These are phyloP conservation scores for Pseudorhombus dupliciocellatus DNA, from an alignment of 2,113 vertebrate genomes.

Conservation along the genomic window DNA sequence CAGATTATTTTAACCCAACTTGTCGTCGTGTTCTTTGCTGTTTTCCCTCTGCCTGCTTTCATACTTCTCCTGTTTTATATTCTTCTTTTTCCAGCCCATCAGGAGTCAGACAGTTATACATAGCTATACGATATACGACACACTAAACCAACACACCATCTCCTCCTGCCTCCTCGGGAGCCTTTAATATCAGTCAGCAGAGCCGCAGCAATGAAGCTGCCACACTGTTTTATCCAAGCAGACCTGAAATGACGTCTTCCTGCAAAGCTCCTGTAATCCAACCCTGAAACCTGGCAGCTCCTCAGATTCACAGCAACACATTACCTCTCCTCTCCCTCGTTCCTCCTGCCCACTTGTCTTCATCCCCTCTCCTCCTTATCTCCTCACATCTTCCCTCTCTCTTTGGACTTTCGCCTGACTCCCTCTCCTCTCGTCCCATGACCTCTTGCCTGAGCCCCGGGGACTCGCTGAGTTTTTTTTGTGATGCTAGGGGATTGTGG, in stretches of 20 bases:
- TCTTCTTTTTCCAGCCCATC: background rate
- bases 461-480: constrained; percentile 56
- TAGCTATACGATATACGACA: background rate
- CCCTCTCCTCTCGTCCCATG: constrained; percentile 27
- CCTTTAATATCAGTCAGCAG: constrained; percentile 59
- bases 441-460: constrained; percentile 58
- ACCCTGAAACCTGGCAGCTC: constrained; percentile 51
- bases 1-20: no score
- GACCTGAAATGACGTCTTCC: constrained; percentile 48
- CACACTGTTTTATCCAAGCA: constrained; percentile 60
- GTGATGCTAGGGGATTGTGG: constrained; percentile 54
- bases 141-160: constrained; percentile 26
- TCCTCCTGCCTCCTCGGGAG: constrained; percentile 29
- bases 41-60: background rate
- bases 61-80: background rate
- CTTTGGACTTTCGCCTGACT: constrained; percentile 10
- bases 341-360: background rate
- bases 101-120: constrained; percentile 8
- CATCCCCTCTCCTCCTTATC: constrained; percentile 12
- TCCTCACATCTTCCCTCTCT: constrained; percentile 8
- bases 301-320: constrained; percentile 25
- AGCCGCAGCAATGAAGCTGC: constrained; percentile 48
- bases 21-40: background rate
- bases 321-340: constrained; percentile 24
- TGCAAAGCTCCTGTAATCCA: constrained; percentile 70